Evolutionary conservation across 2,113 vertebrate species (phyloP).

Genomic region (Sylvicapra grimmia): DNA sequence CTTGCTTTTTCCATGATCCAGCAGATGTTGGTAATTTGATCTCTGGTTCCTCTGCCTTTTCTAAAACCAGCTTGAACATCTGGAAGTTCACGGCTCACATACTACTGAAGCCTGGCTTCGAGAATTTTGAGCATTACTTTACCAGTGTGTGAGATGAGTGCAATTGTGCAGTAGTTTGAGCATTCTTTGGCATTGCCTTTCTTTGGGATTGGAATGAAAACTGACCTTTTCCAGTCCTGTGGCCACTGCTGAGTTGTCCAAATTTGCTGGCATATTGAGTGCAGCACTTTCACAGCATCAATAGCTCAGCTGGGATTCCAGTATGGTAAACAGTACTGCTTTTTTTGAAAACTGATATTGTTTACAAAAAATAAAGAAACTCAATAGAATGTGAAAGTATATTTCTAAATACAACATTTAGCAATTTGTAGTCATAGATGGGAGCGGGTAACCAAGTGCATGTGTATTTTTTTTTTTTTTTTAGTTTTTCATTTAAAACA

Average conservation of each 20-base stretch:
- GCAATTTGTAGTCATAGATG: neutral
- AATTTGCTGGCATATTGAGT: neutral
- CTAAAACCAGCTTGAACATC: neutral
- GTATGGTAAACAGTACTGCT: neutral
- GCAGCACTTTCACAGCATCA: neutral
- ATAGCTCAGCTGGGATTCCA: neutral
- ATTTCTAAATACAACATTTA: neutral
- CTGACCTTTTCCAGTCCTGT: neutral
- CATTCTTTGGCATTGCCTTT: neutral
- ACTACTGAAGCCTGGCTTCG: neutral
- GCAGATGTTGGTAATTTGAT: neutral
- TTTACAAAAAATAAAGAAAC: neutral
- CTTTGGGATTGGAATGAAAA: neutral
- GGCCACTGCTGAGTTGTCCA: neutral
- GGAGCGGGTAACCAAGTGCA: neutral
- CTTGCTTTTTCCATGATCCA: neutral
- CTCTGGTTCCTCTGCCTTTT: neutral
- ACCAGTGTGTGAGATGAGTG: no score
- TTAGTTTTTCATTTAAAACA: neutral
- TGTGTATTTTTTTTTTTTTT: neutral
- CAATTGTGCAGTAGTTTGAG: no score
- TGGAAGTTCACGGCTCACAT: accelerated
- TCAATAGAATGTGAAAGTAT: neutral
- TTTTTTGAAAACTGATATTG: neutral
- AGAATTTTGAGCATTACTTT: neutral